Evolutionary conservation across 2,113 vertebrate genomes (phyloP).

Genomic region (Saguinus imperator): DNA sequence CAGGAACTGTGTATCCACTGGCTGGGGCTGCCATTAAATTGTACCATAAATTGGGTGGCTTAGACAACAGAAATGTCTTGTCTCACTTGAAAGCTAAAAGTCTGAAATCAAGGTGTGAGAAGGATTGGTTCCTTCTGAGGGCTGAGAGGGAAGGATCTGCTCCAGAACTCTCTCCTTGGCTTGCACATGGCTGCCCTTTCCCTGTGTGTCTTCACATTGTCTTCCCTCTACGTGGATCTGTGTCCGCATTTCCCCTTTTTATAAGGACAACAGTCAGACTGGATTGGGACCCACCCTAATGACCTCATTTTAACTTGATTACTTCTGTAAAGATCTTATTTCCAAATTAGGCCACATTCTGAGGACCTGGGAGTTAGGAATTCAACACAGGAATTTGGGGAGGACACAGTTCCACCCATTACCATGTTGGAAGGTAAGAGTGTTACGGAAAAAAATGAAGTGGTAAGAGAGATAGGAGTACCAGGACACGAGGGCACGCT

Average conservation of each 20-base stretch:
- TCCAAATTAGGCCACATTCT: not conserved
- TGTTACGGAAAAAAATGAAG: not conserved
- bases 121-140: not conserved
- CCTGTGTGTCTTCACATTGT: not conserved
- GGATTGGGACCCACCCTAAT: not conserved
- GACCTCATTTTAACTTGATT: not conserved
- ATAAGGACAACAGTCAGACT: not conserved
- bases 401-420: not conserved
- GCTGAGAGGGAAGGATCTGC: not conserved
- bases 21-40: not conserved
- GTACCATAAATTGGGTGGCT: not conserved
- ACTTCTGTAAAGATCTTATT: not conserved
- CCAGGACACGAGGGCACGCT: fast-evolving
- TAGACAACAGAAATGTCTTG: not conserved
- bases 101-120: not conserved
- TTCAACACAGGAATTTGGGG: not conserved
- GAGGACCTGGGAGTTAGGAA: not conserved
- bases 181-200: not conserved
- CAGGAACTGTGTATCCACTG: not conserved
- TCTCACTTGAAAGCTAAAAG: not conserved
- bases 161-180: not conserved
- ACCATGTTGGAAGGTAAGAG: not conserved
- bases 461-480: not conserved
- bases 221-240: not conserved
- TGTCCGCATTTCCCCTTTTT: not conserved